Base-by-base conservation (phyloP, 2,113 vertebrate species). In the Collichthys lucidus region DNA sequence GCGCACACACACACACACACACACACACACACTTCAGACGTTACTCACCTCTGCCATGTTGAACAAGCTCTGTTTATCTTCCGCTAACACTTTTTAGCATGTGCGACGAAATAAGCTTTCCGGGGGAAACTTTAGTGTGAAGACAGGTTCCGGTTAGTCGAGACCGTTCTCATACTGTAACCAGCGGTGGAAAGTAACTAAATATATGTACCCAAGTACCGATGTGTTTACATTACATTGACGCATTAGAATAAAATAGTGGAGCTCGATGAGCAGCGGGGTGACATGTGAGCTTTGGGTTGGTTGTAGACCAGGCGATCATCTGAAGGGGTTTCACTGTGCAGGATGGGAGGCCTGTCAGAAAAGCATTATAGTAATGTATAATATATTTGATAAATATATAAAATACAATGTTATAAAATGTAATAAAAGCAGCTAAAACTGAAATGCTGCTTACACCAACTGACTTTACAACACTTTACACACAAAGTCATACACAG, bases 31-130 rank as follows among this genome's bases (percentile, higher is more conserved):
- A 3, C 11, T 26, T 29, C 11, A 8, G 35, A 16, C 2, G 6
- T 15, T 68, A 53, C 75, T 57, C 60, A 93, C 92, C 92, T 92
- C 93, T 74, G 92, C 91, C 93, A 94, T 94, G 74, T 50, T 83
- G 81, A 79, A 73, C 26, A 35, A 4, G 26, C 20, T 81, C 22
- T 88, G 78, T 91, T 91, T 89, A 75, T 77, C 31, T 90, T 82
- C 83, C 55, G 56, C 42, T 74, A 70, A 29, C 56, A 46, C 53
- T 52, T 35, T 26, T 40, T 62, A 46, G 53, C 68, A 17, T n/a
- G 83, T 86, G 9, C 86, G 1, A 4, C 69, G 0, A 7, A 20
- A 10, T 77, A 80, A 46, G 3, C 4, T 0, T 14, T 87, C 91
- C 91, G 87, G 26, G 8, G 4, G 40, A 47, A 80, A 86, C 47